Evolutionary conservation across 1,140 invertebrate species (phyloP).

Genomic region (Ceratosolen solmsi): DNA sequence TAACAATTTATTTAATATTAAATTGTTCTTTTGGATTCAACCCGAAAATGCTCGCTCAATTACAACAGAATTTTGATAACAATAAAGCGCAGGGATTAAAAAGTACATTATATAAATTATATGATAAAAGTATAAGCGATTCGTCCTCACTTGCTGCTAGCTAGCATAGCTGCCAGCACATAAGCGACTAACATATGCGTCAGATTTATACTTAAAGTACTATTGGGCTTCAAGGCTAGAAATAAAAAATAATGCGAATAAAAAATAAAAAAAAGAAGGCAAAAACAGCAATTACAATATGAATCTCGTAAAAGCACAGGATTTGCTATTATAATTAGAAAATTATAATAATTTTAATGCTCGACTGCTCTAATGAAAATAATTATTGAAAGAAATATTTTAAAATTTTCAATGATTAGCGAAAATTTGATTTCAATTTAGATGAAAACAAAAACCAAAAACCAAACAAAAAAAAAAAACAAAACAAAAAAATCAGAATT

Average conservation of each 20-base stretch:
- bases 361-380: slow-evolving; percentile 27
- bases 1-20: too few relatives aligned
- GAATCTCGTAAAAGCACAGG: neutral
- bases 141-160: slow-evolving; percentile 13
- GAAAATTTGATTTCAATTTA: too few relatives aligned
- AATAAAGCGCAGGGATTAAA: slow-evolving; percentile 42
- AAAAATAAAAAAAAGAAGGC: neutral
- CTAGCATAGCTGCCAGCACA: slow-evolving; percentile 22
- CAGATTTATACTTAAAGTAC: slow-evolving; percentile 41
- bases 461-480: too few relatives aligned
- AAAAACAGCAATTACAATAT: neutral
- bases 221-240: neutral
- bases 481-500: neutral
- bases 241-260: neutral
- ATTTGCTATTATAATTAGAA: slow-evolving; percentile 25
- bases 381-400: too few relatives aligned
- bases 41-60: neutral
- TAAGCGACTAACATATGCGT: slow-evolving; percentile 32
- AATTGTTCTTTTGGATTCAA: too few relatives aligned
- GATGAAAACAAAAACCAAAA: too few relatives aligned
- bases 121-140: neutral
- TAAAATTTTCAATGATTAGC: too few relatives aligned
- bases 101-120: slow-evolving; percentile 15
- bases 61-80: neutral
- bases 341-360: slow-evolving; percentile 27